Base-by-base conservation (phyloP, 2,888 invertebrate species). In the Lordiphosa fenestrarum region DNA sequence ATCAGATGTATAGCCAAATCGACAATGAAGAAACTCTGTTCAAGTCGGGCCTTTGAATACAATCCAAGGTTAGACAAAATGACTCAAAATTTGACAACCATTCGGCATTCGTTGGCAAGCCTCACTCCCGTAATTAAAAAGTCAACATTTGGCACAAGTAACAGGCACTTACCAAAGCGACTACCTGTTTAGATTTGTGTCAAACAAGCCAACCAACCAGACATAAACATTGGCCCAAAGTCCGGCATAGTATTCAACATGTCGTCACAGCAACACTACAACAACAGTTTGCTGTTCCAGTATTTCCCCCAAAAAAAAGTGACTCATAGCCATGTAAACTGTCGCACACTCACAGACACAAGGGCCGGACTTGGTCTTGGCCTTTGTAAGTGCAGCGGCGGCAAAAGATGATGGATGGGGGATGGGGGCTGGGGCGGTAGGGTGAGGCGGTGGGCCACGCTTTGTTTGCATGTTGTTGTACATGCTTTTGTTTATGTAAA, bases 251-350 rank as follows among this genome's bases (percentile, higher is more conserved):
- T 35, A n/a, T 60, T 44, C 51, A 12, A 13, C 21, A 21, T 41
- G 12, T 54, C 54, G 19, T 39, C 39, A 39, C 15, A 13, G 15
- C 44, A 33, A 15, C 15, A 30, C 33, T 30, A 38, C 37, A 35
- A 15, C 6, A 38, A 19, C 6, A 25, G 23, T 13, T 30, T 37
- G 46, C 15, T 33, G 42, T 41, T 44, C 44, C n/a, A 62, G 63
- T 68, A 55, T 63, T 74, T 74, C 54, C 75, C 78, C 66, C 15
- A 52, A 68, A 55, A 71, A 44, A 15, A 9, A 55, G 36, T 75
- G 82, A 75, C 44, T 71, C 73, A 62, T 44, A 39, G 41, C 41
- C 52, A 47, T 59, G 78, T 71, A 61, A 62, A 63, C 65, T 71
- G 59, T 66, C 71, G 58, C 50, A 60, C 71, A 76, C 55, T 58